Base-by-base conservation (phyloP, 2,888 invertebrate genomes). In the Imbricaverruca yamaguchii region DNA sequence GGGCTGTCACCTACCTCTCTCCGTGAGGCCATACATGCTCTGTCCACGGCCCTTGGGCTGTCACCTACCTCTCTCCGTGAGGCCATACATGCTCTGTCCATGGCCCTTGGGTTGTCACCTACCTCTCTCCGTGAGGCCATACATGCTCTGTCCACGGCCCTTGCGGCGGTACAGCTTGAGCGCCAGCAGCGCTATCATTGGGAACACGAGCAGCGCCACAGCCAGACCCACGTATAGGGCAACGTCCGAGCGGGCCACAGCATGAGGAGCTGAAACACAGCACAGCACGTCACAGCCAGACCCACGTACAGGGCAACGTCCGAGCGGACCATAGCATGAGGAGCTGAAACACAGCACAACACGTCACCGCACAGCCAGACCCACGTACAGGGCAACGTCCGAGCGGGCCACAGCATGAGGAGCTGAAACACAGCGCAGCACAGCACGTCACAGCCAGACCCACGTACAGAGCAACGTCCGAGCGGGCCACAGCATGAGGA, bases 221-320 rank as follows among this genome's bases (percentile, higher is more conserved):
- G 93, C 92, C 81, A 95, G 90, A 12, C 94, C 94, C 83, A 94
- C 92, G 89, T 94, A 94, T 80, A 95, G 90, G 8, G 93, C 92
- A 69, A 94, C 90, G 87, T 91, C 91, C 85, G 91, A 89, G 85
- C 80, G 80, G 21, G 81, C 74, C 67, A 82, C 65, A 18, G 77
- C 77, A 23, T 80, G 80, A 13, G 77, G 80, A 55, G 77, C 59
- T 69, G 39, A 23, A 69, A 69, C 39, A 69, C 25, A 23, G 15
- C 69, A 69, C 39, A 21, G 12, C 69, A 39, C 23, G 15, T 23
- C 69, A 69, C 10, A 39, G 39, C 39, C 39, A 39, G 39, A 39
- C 39, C 39, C 39, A 39, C 39, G 39, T 39, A 39, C 39, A 39
- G 39, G 39, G 39, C 39, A 39, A 39, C 39, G 39, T 39, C 39